Evolutionary conservation across 2,888 invertebrate genomes (phyloP).

Genomic region (Syrphus vitripennis): DNA sequence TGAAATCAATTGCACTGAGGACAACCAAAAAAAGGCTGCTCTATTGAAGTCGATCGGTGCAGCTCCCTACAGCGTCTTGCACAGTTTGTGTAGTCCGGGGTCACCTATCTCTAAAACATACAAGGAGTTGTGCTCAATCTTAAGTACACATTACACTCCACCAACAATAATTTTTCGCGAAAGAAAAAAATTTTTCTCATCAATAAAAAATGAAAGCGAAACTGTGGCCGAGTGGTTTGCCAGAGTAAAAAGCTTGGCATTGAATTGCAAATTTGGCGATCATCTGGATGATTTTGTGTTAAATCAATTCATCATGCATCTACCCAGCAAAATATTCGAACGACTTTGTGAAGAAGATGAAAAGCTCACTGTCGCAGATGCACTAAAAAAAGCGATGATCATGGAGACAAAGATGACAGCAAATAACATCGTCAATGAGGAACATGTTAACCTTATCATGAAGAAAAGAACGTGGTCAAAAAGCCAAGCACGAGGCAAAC

Average conservation of each 20-base stretch:
- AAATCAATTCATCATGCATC: background rate
- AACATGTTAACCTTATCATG: background rate
- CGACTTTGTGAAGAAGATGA: constrained; percentile 16
- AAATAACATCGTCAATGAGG: background rate
- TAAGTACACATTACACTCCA: constrained; percentile 1
- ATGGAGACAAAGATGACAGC: constrained; percentile 7
- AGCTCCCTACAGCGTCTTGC: background rate
- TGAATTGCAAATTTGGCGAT: constrained; percentile 9
- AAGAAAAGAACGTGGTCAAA: background rate
- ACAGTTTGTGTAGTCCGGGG: constrained; percentile 1
- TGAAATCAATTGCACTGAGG: background rate
- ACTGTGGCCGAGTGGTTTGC: constrained; percentile 7
- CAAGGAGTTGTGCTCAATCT: background rate
- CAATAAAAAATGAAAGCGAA: background rate
- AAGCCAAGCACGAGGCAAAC: background rate
- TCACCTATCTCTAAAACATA: constrained; percentile 1
- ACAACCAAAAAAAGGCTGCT: constrained; percentile 16
- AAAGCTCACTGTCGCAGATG: constrained; percentile 1
- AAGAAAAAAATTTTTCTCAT: background rate
- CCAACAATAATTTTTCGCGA: constrained; percentile 4
- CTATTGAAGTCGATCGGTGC: constrained; percentile 17
- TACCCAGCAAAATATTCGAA: constrained; percentile 1
- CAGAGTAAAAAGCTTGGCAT: background rate
- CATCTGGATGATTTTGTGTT: background rate
- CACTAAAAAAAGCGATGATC: constrained; percentile 31